These are phyloP conservation scores for Colaptes auratus DNA, from an alignment of 2,113 vertebrate species.

Conservation along the genomic window DNA sequence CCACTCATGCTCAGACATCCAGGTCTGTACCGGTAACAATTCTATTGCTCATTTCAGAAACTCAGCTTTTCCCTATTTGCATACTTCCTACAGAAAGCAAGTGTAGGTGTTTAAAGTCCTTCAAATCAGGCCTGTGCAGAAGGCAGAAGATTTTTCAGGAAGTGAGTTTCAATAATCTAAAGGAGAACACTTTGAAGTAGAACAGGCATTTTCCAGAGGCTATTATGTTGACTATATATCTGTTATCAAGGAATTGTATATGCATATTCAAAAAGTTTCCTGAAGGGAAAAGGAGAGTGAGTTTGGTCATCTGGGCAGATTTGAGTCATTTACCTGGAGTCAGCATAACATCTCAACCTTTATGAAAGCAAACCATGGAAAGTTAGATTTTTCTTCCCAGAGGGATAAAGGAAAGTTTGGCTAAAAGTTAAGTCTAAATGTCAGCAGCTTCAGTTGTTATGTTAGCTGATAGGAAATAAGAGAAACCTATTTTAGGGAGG, in stretches of 20 bases:
- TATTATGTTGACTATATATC: neutral
- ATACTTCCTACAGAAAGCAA: neutral
- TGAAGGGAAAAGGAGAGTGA: conserved; percentile 3
- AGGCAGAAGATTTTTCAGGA: neutral
- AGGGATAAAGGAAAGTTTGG: neutral
- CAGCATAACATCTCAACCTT: neutral
- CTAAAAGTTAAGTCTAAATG: neutral
- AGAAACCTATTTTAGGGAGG: neutral
- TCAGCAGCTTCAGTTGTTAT: neutral
- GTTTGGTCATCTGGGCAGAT: neutral
- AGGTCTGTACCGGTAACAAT: neutral
- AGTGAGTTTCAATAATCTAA: neutral
- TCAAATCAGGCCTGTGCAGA: neutral
- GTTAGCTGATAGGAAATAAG: neutral
- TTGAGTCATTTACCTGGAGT: neutral
- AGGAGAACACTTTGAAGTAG: neutral
- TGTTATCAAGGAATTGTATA: conserved; percentile 8
- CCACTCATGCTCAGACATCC: accelerated
- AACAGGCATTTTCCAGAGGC: conserved; percentile 9
- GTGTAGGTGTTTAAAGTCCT: neutral
- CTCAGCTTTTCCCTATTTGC: neutral
- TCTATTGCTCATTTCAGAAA: neutral
- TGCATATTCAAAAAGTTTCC: conserved; percentile 21
- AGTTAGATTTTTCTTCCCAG: neutral
- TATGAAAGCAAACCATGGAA: neutral